Evolutionary conservation across 2,113 vertebrate species (phyloP), one percentile per base, ranked within the genome.

Genomic region (Naja naja): DNA sequence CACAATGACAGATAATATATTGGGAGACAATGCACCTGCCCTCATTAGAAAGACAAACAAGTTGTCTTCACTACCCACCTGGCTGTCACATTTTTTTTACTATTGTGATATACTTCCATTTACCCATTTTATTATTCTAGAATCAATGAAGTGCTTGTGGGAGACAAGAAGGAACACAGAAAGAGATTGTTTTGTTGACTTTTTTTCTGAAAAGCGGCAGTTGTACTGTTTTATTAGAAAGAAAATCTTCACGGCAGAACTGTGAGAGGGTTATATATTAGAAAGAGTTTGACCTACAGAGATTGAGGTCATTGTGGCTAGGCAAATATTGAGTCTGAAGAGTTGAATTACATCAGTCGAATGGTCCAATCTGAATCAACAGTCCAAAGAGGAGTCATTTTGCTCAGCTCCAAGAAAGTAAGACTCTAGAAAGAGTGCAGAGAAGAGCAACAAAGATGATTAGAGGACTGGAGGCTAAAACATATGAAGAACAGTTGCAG

Each of bases 21-120:
- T 25, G 16, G 45, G 85, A 91, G 91, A 92, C 34, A 30, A 88
- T 91, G 58, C 7, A 30, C 56, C 85, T 25, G 85, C 90, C 91
- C 52, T 89, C 89, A 87, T 43, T 11, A 11, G 74, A 1, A 0
- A 96, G 56, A 87, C 93, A 93, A 86, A 94, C 92, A 34, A 85
- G 0, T 43, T 25, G 53, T 87, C 55, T n/a, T 49, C 58, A 52
- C 45, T 30, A 30, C 49, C 7, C 0, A 0, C 74, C 1, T 20
- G 45, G 25, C 4, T 89, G 27, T 90, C 87, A 34, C 74, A 18
- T 5, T 93, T 81, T 27, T 34, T 34, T 3, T 1, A 91, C 74
- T 9, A 39, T 52, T 89, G 39, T 91, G 39, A 69, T 34, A 30
- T 11, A 16, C 30, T 54, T 64, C 49, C 58, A 60, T 87, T 87